phyloP scores from a whole-genome alignment of 2,113 vertebrate species.

The Ramphastos sulfuratus region DNA sequence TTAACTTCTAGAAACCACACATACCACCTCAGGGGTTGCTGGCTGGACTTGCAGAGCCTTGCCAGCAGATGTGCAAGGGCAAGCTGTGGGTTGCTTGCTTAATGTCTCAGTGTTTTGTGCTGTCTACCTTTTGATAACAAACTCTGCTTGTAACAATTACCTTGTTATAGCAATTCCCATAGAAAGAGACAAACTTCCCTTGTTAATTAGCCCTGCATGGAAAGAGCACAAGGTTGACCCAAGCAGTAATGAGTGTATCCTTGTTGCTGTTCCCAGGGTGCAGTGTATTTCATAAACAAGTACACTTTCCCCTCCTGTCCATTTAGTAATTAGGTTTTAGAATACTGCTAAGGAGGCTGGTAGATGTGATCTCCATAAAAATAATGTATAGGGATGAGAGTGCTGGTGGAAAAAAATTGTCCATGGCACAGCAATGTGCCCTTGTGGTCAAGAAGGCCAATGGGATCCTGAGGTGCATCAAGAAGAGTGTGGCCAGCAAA shows the following conservation, averaged over 20 bases:
- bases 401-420: no score
- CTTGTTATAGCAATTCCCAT: background rate
- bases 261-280: background rate
- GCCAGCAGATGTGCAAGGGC: accelerated
- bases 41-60: background rate
- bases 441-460: no score
- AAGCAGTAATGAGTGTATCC: background rate
- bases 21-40: background rate
- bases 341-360: background rate
- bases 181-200: background rate
- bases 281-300: background rate
- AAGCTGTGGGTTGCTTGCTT: background rate
- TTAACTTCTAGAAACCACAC: background rate
- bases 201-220: background rate
- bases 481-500: no score
- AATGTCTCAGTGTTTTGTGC: background rate
- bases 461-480: no score
- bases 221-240: background rate
- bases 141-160: background rate
- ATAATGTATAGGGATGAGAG: background rate
- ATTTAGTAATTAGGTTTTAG: background rate
- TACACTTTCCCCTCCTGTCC: background rate
- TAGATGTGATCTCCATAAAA: background rate
- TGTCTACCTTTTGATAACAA: background rate
- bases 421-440: no score